Percentiles rank a stretch among this genome's conserved stretches.
phyloP scores from a whole-genome alignment of 2,113 vertebrate species.

The Sinocyclocheilus anophthalmus region DNA sequence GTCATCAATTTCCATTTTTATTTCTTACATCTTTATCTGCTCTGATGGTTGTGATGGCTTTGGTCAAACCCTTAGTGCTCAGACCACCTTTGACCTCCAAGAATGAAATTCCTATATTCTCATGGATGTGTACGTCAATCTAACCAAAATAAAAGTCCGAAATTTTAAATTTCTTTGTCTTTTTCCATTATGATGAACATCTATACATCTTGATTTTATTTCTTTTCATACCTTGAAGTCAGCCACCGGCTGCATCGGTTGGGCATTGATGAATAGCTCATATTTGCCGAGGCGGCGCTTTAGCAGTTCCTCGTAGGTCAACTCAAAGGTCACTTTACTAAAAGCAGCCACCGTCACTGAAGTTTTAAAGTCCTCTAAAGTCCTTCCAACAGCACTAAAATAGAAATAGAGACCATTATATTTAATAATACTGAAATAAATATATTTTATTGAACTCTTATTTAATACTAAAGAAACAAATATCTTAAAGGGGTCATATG shows the following conservation, averaged over 20 bases:
- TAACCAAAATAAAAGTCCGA: conserved; percentile 52
- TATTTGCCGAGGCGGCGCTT: conserved; percentile 65
- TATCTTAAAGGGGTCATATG: too few species aligned
- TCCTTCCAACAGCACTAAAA: too few species aligned
- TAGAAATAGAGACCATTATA: too few species aligned
- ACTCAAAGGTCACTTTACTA: too few species aligned
- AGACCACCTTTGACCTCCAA: conserved; percentile 82
- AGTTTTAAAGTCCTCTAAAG: too few species aligned
- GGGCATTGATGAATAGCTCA: conserved; percentile 86
- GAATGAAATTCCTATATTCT: conserved; percentile 82
- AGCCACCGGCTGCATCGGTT: conserved; percentile 75
- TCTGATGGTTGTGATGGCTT: conserved; percentile 76
- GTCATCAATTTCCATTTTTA: too few species aligned
- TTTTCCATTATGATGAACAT: not conserved
- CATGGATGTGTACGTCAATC: conserved; percentile 86
- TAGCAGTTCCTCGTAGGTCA: too few species aligned
- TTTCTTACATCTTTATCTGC: conserved; percentile 59
- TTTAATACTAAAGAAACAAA: too few species aligned
- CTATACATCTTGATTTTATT: not conserved
- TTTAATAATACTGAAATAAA: too few species aligned
- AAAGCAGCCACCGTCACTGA: too few species aligned
- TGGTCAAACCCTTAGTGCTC: conserved; percentile 75
- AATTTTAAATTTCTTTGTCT: not conserved
- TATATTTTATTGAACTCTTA: too few species aligned
- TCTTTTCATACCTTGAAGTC: too few species aligned